phyloP scores from a whole-genome alignment of 1,140 invertebrate genomes.

The Drosophila lini region DNA sequence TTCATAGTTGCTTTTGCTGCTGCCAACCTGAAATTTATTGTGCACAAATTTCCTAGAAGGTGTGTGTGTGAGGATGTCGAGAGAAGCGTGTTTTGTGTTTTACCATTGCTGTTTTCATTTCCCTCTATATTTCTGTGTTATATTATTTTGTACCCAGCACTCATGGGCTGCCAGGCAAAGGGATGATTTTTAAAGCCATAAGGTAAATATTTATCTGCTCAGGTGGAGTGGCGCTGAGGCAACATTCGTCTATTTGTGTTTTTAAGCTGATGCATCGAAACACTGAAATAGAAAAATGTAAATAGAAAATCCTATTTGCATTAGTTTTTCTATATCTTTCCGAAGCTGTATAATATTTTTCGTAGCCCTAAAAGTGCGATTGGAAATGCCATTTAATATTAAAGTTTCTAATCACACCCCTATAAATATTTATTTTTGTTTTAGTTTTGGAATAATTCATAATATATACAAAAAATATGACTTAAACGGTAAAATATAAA shows the following conservation, averaged over 20 bases:
- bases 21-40: constrained; percentile 68
- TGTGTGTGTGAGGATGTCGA: not conserved
- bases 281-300: not conserved
- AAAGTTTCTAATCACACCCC: no score
- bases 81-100: constrained; percentile 49
- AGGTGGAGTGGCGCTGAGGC: not conserved
- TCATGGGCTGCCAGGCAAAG: not conserved
- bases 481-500: no score
- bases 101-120: constrained; percentile 29
- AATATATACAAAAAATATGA: no score
- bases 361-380: not conserved
- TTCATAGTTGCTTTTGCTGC: constrained; percentile 53
- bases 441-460: no score
- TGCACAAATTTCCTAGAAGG: constrained; percentile 52
- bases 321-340: not conserved
- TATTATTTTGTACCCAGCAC: constrained; percentile 10
- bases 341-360: not conserved
- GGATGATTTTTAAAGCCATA: constrained; percentile 6
- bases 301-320: not conserved
- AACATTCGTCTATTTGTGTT: not conserved
- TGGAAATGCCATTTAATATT: not conserved
- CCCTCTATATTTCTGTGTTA: constrained; percentile 16
- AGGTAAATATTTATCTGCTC: constrained; percentile 9
- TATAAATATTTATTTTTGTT: no score
- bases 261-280: not conserved